Conservation (phyloP, 1,140 invertebrate genomes). For the Thaumatotibia leucotreta region DNA sequence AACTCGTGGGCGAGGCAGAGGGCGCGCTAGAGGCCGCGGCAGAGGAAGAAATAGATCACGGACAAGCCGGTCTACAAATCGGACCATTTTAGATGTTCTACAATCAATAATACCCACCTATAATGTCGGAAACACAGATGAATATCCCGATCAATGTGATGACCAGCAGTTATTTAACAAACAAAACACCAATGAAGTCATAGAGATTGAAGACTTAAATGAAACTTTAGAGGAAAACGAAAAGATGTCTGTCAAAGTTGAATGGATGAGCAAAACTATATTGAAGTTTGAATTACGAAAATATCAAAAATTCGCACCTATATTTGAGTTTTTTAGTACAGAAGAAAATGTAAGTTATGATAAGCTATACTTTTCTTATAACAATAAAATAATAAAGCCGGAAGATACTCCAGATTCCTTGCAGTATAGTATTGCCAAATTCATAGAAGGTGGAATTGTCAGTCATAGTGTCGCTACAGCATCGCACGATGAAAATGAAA, state of each 20-base stretch:
- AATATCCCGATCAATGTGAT: slow-evolving; percentile 46
- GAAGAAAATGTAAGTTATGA: slow-evolving; percentile 39
- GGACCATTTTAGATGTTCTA: neutral
- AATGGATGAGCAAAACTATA: slow-evolving; percentile 49
- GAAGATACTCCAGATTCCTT: slow-evolving; percentile 56
- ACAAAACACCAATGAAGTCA: slow-evolving; percentile 8
- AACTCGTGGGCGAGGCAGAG: neutral
- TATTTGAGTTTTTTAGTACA: slow-evolving; percentile 49
- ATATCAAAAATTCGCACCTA: slow-evolving; percentile 50
- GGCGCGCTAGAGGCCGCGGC: neutral
- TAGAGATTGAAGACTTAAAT: slow-evolving; percentile 26
- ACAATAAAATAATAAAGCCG: slow-evolving; percentile 43
- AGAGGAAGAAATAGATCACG: neutral
- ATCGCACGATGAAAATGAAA: neutral
- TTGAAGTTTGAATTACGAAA: slow-evolving; percentile 47
- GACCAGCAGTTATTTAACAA: slow-evolving; percentile 39
- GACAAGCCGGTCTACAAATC: neutral
- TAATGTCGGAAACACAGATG: slow-evolving; percentile 52
- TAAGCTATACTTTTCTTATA: slow-evolving; percentile 50
- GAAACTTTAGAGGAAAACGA: slow-evolving; percentile 46
- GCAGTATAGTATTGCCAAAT: slow-evolving; percentile 52
- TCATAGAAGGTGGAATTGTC: slow-evolving; percentile 59
- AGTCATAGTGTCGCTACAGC: slow-evolving; percentile 27
- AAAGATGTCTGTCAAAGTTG: slow-evolving; percentile 56
- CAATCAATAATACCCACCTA: slow-evolving; percentile 24